Percentiles rank a stretch among this genome's conserved stretches.
Evolutionary conservation across 2,888 invertebrate genomes (phyloP).

Genomic region (Melinopterus prodromus): DNA sequence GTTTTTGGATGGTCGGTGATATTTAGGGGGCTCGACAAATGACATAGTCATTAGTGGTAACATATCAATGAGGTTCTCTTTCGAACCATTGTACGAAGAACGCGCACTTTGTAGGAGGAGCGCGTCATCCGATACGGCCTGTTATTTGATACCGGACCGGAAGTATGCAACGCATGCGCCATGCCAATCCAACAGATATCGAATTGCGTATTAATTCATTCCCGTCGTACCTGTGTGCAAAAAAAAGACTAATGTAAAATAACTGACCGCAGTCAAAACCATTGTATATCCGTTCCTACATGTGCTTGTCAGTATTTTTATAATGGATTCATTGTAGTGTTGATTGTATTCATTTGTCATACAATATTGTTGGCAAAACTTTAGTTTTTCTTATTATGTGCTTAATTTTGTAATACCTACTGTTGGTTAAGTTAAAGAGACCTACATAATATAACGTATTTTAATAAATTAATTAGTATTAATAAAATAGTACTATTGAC

Average conservation of each 20-base stretch:
- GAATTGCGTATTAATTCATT: slow-evolving; percentile 34
- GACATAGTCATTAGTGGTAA: slow-evolving; percentile 28
- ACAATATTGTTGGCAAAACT: too few relatives aligned
- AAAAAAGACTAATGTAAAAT: not conserved
- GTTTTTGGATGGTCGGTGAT: slow-evolving; percentile 7
- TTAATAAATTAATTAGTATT: too few relatives aligned
- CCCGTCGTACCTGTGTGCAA: not conserved
- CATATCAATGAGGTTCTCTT: slow-evolving; percentile 27
- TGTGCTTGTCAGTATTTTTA: too few relatives aligned
- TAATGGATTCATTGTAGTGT: too few relatives aligned
- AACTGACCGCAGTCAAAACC: not conserved
- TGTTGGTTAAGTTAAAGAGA: too few relatives aligned
- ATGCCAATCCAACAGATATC: slow-evolving; percentile 37
- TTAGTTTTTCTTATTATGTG: too few relatives aligned
- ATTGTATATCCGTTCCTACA: not conserved
- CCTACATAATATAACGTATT: too few relatives aligned
- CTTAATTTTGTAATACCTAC: too few relatives aligned
- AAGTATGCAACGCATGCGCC: slow-evolving; percentile 45
- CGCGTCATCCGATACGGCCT: slow-evolving; percentile 44
- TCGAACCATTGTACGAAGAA: slow-evolving; percentile 22
- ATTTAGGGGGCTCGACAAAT: slow-evolving; percentile 29
- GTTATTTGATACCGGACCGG: slow-evolving; percentile 44
- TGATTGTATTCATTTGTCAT: too few relatives aligned
- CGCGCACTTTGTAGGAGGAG: slow-evolving; percentile 42
- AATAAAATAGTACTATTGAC: too few relatives aligned